Conservation (phyloP, 2,888 invertebrate genomes). For the Gryllus longicercus region DNA sequence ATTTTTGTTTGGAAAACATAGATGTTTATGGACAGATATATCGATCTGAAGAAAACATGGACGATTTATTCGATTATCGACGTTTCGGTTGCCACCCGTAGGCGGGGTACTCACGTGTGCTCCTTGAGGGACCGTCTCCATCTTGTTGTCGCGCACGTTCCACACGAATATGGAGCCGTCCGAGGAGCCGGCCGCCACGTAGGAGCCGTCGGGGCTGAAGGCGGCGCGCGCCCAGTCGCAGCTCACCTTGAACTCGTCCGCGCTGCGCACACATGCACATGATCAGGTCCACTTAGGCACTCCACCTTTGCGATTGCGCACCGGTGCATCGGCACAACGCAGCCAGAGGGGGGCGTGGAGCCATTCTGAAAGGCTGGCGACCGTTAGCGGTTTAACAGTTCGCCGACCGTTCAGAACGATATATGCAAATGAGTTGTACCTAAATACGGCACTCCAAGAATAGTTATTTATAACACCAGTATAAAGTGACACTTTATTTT, state of each 20-base stretch:
- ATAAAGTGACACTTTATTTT: no score
- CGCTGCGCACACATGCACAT: constrained; percentile 56
- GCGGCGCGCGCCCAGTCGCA: constrained; percentile 92
- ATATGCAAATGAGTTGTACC: no score
- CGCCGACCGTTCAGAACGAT: no score
- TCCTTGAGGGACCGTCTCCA: constrained; percentile 77
- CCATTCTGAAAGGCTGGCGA: no score
- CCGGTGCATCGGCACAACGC: no score
- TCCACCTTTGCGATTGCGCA: no score
- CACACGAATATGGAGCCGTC: constrained; percentile 92
- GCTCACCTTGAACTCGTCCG: constrained; percentile 91
- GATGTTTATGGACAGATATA: no score
- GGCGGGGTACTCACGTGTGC: constrained; percentile 63
- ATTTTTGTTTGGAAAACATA: neutral
- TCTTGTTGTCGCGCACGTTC: constrained; percentile 72
- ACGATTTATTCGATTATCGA: neutral
- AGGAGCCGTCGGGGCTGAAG: constrained; percentile 86
- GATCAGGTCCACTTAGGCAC: no score
- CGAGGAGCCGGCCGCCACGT: constrained; percentile 85
- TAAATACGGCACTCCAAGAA: no score
- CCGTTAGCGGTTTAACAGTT: no score
- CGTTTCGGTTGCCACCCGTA: neutral
- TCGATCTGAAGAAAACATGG: neutral
- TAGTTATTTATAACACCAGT: no score
- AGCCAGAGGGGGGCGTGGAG: no score